Evolutionary conservation across 2,888 invertebrate species (phyloP).

Genomic region (Julus scanicus): DNA sequence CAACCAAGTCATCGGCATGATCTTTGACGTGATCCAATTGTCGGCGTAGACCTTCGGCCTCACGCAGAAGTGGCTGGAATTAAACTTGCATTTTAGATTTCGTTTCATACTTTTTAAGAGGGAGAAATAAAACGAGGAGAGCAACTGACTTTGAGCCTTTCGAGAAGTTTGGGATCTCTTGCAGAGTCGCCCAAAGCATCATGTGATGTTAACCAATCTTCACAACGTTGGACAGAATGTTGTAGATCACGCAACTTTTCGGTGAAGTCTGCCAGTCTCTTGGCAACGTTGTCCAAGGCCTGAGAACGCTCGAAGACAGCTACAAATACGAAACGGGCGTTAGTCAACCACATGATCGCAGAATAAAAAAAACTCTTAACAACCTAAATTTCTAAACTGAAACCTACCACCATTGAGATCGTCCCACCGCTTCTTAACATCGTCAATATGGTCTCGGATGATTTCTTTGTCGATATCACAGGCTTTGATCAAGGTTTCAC

Average conservation of each 20-base stretch:
- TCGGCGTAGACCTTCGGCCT: slow-evolving; percentile 80
- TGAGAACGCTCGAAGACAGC: slow-evolving; percentile 79
- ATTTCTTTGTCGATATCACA: slow-evolving; percentile 93
- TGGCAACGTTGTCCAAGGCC: slow-evolving; percentile 81
- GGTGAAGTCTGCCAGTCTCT: slow-evolving; percentile 79
- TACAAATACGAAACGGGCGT: slow-evolving; percentile 55
- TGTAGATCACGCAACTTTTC: slow-evolving; percentile 87
- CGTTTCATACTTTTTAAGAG: neutral
- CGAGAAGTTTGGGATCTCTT: slow-evolving; percentile 84
- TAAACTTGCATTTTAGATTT: neutral
- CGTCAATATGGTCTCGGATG: slow-evolving; percentile 82
- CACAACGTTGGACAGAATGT: slow-evolving; percentile 85
- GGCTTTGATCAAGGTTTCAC: slow-evolving; percentile 86
- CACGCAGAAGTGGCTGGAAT: slow-evolving; percentile 74
- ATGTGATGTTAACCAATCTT: slow-evolving; percentile 82
- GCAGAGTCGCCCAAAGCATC: slow-evolving; percentile 79
- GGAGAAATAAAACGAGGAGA: neutral
- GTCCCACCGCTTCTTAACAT: slow-evolving; percentile 90
- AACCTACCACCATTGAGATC: slow-evolving; percentile 78
- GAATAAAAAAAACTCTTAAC: neutral
- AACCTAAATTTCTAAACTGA: neutral
- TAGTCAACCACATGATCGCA: neutral
- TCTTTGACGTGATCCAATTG: slow-evolving; percentile 76
- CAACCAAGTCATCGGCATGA: slow-evolving; percentile 80
- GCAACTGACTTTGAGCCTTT: slow-evolving; percentile 77